A percentile compares a stretch with the other conserved stretches of the same genome.
phyloP scores from a whole-genome alignment of 2,888 invertebrate genomes.

The Drosophila basisetae region DNA sequence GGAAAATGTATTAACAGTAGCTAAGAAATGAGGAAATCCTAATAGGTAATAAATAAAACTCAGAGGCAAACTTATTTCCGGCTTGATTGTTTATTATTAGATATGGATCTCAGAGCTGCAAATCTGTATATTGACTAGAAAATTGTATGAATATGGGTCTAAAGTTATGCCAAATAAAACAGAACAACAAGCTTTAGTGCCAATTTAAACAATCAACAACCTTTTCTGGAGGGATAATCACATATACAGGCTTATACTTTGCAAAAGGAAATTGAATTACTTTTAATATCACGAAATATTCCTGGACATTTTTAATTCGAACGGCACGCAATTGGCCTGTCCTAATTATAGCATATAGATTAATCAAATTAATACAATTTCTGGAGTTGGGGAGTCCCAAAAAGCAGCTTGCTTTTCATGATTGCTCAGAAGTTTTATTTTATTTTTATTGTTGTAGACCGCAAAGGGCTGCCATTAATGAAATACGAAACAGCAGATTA shows the following conservation, averaged over 20 bases:
- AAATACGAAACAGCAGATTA: slow-evolving; percentile 21
- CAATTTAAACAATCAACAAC: background rate
- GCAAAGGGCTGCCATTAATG: background rate
- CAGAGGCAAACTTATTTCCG: slow-evolving; percentile 12
- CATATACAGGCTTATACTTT: background rate
- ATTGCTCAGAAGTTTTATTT: background rate
- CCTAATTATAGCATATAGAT: background rate
- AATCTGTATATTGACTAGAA: background rate
- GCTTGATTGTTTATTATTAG: slow-evolving; percentile 2
- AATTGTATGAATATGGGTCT: background rate
- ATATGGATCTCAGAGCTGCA: background rate
- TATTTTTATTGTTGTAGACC: background rate
- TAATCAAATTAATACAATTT: background rate
- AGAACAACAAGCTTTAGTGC: background rate
- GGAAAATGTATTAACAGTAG: slow-evolving; percentile 15
- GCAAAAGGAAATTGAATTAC: background rate
- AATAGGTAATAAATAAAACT: slow-evolving; percentile 6
- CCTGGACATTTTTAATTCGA: background rate
- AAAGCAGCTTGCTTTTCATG: background rate
- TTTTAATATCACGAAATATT: background rate
- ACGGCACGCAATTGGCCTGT: background rate
- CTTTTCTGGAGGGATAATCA: background rate
- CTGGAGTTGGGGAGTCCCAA: background rate
- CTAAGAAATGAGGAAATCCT: slow-evolving; percentile 9
- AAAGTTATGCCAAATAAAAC: background rate